A percentile compares a stretch with the other conserved stretches of the same genome.
These are phyloP conservation scores for Pelobates fuscus DNA, from an alignment of 2,113 vertebrate genomes.

Conservation along the genomic window DNA sequence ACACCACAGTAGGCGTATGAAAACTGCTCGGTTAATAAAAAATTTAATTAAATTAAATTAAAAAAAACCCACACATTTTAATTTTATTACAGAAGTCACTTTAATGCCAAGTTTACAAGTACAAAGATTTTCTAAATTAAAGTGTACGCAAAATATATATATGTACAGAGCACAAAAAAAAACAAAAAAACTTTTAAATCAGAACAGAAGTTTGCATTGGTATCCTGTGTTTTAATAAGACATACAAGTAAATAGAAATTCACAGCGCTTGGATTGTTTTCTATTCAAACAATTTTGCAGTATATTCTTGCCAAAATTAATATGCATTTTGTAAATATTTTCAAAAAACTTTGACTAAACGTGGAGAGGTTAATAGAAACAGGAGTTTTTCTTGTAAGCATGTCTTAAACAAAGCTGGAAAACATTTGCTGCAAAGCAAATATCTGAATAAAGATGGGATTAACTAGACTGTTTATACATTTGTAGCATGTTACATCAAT, in stretches of 20 bases:
- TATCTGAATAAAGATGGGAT: conserved; percentile 1
- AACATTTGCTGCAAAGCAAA: conserved; percentile 8
- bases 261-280: neutral
- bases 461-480: neutral
- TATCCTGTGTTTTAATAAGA: neutral
- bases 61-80: neutral
- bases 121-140: neutral
- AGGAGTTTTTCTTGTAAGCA: neutral
- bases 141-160: neutral
- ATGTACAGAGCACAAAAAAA: neutral
- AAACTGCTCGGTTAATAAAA: no score
- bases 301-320: no score
- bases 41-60: no score
- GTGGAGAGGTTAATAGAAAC: neutral
- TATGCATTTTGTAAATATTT: no score
- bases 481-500: neutral
- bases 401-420: conserved; percentile 4
- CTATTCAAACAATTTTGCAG: neutral
- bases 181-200: neutral
- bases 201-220: neutral
- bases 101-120: conserved; percentile 22
- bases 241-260: neutral
- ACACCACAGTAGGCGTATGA: no score
- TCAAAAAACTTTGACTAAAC: neutral
- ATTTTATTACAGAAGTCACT: neutral